Base-by-base conservation (phyloP, 2,888 invertebrate species). In the Lasioglossum oenotherae region DNA sequence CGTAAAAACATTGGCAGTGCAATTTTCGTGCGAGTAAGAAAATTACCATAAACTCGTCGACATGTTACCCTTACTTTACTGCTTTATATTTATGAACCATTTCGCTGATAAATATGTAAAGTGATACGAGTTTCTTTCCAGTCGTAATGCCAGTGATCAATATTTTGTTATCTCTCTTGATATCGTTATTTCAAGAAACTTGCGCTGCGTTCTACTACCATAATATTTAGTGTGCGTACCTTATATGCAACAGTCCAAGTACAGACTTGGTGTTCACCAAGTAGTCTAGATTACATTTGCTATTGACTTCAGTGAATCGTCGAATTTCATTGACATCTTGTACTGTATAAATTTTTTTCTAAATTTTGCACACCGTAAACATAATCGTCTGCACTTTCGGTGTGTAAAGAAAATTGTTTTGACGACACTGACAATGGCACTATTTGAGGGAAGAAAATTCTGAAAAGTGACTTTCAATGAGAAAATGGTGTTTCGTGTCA, bases 11-110 rank as follows among this genome's bases (percentile, higher is more conserved):
- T 89, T 85, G 80, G 57, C 74, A 69, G 53, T 86, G 86, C 31
- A 77, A 71, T 74, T 83, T 82, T 41, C 53, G 76, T 71, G 49
- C 77, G 35, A 87, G 78, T 41, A 74, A 78, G 74, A 71, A 81
- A 84, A 87, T 89, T 88, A 88, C 76, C 88, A 87, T 88, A 89
- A 89, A 72, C 85, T 69, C 76, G 71, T 80, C 77, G 82, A 84
- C 80, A 80, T 76, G 85, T 85, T 89, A 88, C 77, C 57, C 80
- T 74, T 81, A 78, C 85, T 82, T 83, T 85, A 83, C 80, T 80
- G 78, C 57, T 72, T 78, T 81, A 86, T 86, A 84, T 86, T 86
- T 84, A 84, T 81, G 84, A 81, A 81, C 69, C 78, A 60, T 49
- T 69, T 38, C 64, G 35, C 49, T 53, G 78, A 78, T 78, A 83